Evolutionary conservation across 2,888 invertebrate genomes (phyloP).

Genomic region (Drosophila atripex): DNA sequence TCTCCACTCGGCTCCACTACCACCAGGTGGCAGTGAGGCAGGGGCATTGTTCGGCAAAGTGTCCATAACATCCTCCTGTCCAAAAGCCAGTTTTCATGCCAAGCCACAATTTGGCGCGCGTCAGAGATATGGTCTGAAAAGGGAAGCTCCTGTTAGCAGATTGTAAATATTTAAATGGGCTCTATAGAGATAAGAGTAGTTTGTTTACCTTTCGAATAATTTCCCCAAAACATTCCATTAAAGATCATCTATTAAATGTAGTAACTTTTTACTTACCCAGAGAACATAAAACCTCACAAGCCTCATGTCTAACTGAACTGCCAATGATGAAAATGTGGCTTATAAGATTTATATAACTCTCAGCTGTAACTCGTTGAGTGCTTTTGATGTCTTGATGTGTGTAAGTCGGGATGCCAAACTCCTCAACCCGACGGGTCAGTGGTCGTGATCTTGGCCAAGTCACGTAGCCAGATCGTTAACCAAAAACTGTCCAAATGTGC

Average conservation of each 20-base stretch:
- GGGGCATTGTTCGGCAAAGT: slow-evolving; percentile 66
- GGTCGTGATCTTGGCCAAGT: slow-evolving; percentile 45
- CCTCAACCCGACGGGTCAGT: slow-evolving; percentile 37
- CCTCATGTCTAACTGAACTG: not conserved
- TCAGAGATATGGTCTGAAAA: not conserved
- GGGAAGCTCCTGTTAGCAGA: not conserved
- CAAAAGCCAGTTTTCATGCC: slow-evolving; percentile 33
- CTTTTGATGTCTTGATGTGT: slow-evolving; percentile 11
- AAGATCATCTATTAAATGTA: not conserved
- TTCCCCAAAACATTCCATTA: not conserved
- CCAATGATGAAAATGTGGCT: not conserved
- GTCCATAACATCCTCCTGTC: slow-evolving; percentile 41
- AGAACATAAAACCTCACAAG: slow-evolving; percentile 1
- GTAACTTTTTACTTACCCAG: not conserved
- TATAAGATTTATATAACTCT: slow-evolving; percentile 18
- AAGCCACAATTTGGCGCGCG: slow-evolving; percentile 21
- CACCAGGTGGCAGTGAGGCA: slow-evolving; percentile 23
- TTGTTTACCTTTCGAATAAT: no score
- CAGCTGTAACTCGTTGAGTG: not conserved
- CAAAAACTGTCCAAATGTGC: slow-evolving; percentile 21
- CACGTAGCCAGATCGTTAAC: slow-evolving; percentile 36
- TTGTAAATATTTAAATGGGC: not conserved
- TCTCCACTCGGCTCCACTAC: not conserved
- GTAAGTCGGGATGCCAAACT: slow-evolving; percentile 19
- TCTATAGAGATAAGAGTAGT: not conserved